Base-by-base conservation (phyloP, 1,140 invertebrate species). In the Micrasema minimum region DNA sequence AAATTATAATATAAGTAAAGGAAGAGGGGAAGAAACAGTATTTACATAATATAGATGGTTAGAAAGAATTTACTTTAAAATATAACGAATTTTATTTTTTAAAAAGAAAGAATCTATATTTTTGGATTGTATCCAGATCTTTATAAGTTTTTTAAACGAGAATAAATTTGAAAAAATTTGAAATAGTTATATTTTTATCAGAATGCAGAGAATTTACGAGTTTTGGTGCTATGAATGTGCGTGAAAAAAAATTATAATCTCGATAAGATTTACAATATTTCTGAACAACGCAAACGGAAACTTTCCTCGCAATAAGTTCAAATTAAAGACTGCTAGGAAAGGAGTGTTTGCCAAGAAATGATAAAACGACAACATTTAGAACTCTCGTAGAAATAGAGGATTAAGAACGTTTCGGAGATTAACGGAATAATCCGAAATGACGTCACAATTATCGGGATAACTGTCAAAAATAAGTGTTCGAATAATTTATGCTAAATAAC, bases 181-280 rank as follows among this genome's bases (percentile, higher is more conserved):
- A n/a, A n/a, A n/a, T n/a, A n/a, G n/a, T n/a, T n/a, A n/a, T n/a
- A n/a, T n/a, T n/a, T n/a, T n/a, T n/a, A n/a, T n/a, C n/a, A n/a
- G n/a, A n/a, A n/a, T n/a, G n/a, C n/a, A n/a, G n/a, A n/a, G n/a
- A n/a, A n/a, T n/a, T n/a, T n/a, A n/a, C n/a, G n/a, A n/a, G 18
- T 14, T 9, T 1, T 9, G n/a, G 18, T 14, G 4, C n/a, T 16
- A 14, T 3, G 5, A 45, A 4, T 45, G n/a, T 45, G 18, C 43
- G n/a, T 14, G 43, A 45, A 6, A 16, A 45, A 14, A 14, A n/a
- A 45, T 7, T 14, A 16, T 20, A 20, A 48, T 10, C 16, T 48
- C 0, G 46, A 11, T 48, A 48, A 31, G 50, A 26, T 53, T 53
- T 53, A 53, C 50, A 18, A 26, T 53, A 35, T 53, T n/a, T n/a